These are phyloP conservation scores for Abrostola tripartita DNA, from an alignment of 2,888 invertebrate genomes.

Conservation along the genomic window DNA sequence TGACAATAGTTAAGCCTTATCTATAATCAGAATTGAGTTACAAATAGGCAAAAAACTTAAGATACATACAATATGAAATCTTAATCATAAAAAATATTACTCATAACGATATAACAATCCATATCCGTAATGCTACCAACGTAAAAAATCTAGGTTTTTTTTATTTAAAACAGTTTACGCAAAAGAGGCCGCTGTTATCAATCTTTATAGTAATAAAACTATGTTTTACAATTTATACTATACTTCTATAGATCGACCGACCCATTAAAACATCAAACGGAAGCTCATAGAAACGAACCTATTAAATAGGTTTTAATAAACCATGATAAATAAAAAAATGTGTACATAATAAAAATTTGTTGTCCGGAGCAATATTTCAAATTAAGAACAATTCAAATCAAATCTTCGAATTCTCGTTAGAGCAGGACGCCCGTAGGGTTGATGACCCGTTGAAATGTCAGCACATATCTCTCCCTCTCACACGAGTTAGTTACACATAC, in stretches of 20 bases:
- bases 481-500: slow-evolving; percentile 65
- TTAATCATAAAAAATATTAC: slow-evolving; percentile 55
- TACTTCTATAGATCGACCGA: slow-evolving; percentile 69
- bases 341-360: slow-evolving; percentile 69
- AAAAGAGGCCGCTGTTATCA: slow-evolving; percentile 64
- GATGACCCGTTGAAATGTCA: slow-evolving; percentile 88
- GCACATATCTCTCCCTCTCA: slow-evolving; percentile 79
- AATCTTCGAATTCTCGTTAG: slow-evolving; percentile 88
- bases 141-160: slow-evolving; percentile 42
- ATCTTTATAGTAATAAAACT: slow-evolving; percentile 72
- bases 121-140: slow-evolving; percentile 55
- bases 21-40: slow-evolving; percentile 50
- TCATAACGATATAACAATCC: slow-evolving; percentile 54
- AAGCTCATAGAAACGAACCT: slow-evolving; percentile 74
- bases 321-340: slow-evolving; percentile 70
- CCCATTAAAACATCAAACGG: slow-evolving; percentile 82
- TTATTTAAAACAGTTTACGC: slow-evolving; percentile 57
- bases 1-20: slow-evolving; percentile 28
- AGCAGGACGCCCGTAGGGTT: slow-evolving; percentile 87
- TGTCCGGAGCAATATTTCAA: slow-evolving; percentile 82
- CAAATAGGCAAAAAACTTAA: slow-evolving; percentile 51
- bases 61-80: slow-evolving; percentile 52
- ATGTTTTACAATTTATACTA: slow-evolving; percentile 73
- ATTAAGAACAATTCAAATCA: slow-evolving; percentile 88
- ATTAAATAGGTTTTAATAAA: slow-evolving; percentile 81